Evolutionary conservation across 2,797 vertebrate genomes (phyloP).

Genomic region (Lophius americanus): DNA sequence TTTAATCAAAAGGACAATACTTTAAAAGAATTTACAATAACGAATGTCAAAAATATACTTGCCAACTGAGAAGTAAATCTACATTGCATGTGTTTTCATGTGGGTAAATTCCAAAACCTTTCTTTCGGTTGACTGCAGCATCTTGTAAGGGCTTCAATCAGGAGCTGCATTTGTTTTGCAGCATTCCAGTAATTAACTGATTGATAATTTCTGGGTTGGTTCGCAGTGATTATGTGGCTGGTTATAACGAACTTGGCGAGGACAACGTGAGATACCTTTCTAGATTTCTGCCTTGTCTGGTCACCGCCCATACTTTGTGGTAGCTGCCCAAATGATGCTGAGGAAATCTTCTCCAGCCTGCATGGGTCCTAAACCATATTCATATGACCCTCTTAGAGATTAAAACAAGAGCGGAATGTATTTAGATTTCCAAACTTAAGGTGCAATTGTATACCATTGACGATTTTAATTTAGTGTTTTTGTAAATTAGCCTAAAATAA

Average conservation of each 20-base stretch:
- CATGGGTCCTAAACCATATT: constrained; percentile 30
- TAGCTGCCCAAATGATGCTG: constrained; percentile 30
- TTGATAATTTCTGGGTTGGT: constrained; percentile 82
- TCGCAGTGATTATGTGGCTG: constrained; percentile 78
- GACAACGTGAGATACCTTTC: constrained; percentile 64
- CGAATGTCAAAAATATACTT: background rate
- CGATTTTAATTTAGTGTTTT: background rate
- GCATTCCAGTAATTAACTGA: constrained; percentile 79
- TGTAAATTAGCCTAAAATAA: background rate
- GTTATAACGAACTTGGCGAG: constrained; percentile 76
- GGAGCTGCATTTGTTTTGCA: constrained; percentile 74
- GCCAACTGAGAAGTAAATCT: background rate
- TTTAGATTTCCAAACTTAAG: background rate
- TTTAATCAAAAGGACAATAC: background rate
- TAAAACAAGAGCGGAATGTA: constrained; percentile 9
- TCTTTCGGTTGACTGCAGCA: constrained; percentile 57
- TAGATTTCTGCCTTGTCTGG: constrained; percentile 65
- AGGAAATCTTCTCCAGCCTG: constrained; percentile 26
- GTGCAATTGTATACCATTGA: constrained; percentile 11
- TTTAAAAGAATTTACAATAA: constrained; percentile 2
- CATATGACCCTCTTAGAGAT: constrained; percentile 41
- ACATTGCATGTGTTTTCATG: constrained; percentile 1
- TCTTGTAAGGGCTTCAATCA: constrained; percentile 68
- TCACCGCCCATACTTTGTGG: constrained; percentile 52
- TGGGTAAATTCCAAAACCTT: constrained; percentile 35